A percentile compares a stretch with the other conserved stretches of the same genome.
Conservation (phyloP, 2,797 vertebrate species). For the Meriones psammophilus region DNA sequence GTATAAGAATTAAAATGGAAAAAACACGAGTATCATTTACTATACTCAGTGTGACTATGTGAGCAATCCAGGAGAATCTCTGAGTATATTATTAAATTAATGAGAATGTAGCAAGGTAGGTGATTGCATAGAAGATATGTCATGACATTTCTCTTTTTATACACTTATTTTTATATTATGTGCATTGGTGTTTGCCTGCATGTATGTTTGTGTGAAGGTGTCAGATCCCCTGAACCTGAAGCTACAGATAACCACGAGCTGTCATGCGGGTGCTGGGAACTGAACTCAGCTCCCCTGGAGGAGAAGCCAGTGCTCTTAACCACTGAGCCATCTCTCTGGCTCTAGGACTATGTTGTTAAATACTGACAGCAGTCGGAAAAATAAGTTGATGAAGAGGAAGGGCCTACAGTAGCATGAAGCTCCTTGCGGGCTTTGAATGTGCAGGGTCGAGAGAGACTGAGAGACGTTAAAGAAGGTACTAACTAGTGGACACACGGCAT, state of each 20-base stretch:
- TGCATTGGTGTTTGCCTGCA: not conserved
- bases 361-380: conserved; percentile 13
- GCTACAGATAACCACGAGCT: not conserved
- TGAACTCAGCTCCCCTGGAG: not conserved
- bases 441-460: not conserved
- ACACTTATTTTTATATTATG: not conserved
- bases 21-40: not conserved
- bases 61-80: conserved; percentile 22
- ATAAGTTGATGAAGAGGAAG: not conserved
- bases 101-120: conserved; percentile 28
- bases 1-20: conserved; percentile 26
- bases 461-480: not conserved
- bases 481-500: not conserved
- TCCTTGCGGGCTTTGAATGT: not conserved
- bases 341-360: conserved; percentile 21
- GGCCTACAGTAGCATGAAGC: not conserved
- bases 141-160: not conserved
- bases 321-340: not conserved
- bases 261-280: not conserved
- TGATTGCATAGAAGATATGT: not conserved
- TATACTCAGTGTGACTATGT: not conserved
- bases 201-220: not conserved
- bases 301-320: not conserved
- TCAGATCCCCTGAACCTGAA: not conserved
- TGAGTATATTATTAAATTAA: conserved; percentile 38